A percentile compares a stretch with the other conserved stretches of the same genome.
Conservation (phyloP, 1,140 invertebrate species). For the Melanaphis sacchari region DNA sequence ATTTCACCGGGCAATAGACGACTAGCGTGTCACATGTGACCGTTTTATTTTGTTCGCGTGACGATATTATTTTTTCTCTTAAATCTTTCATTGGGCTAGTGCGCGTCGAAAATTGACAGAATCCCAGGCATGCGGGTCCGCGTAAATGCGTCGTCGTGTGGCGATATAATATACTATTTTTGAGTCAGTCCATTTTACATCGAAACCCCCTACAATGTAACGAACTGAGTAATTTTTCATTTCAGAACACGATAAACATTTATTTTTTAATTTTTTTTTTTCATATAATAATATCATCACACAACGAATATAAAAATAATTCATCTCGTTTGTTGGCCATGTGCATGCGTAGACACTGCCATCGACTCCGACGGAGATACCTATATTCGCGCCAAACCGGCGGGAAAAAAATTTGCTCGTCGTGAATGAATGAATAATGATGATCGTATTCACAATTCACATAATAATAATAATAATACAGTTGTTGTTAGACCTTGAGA, state of each 20-base stretch:
- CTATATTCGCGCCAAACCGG: neutral
- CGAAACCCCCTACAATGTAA: constrained; percentile 37
- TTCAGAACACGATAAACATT: neutral
- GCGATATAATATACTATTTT: neutral
- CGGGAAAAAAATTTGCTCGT: constrained; percentile 18
- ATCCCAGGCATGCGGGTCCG: neutral
- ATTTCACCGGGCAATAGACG: neutral
- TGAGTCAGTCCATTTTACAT: neutral
- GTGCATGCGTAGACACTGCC: neutral
- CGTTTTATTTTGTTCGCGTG: neutral
- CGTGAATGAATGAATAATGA: constrained; percentile 13
- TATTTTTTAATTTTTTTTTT: neutral
- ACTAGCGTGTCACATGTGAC: neutral
- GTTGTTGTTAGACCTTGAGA: constrained; percentile 15
- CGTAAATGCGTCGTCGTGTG: neutral
- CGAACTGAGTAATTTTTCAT: neutral
- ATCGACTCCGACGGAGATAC: neutral
- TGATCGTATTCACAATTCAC: neutral
- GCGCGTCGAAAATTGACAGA: neutral
- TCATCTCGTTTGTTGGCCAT: constrained; percentile 9
- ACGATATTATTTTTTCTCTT: neutral
- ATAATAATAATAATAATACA: neutral
- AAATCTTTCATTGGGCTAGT: neutral
- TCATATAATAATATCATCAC: neutral
- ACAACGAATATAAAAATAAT: neutral